Conservation (phyloP, 2,113 vertebrate species). For the Salvelinus alpinus region DNA sequence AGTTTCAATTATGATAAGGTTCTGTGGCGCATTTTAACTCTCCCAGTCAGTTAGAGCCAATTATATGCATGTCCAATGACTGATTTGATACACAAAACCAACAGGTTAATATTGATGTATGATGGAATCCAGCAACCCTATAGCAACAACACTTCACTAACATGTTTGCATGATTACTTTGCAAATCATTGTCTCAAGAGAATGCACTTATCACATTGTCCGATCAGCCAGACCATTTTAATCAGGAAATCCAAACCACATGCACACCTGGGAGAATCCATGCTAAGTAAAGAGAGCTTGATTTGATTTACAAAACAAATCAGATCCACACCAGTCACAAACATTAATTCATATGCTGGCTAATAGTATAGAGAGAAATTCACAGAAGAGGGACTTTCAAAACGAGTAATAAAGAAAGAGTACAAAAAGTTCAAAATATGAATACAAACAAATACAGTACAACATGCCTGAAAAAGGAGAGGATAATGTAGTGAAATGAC, state of each 20-base stretch:
- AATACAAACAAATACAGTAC: too few species aligned
- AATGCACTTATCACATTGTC: too few species aligned
- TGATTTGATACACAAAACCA: background rate
- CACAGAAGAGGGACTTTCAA: background rate
- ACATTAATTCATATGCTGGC: background rate
- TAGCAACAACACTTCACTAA: too few species aligned
- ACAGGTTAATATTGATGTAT: background rate
- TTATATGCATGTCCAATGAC: background rate
- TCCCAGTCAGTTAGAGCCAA: background rate
- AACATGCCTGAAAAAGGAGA: too few species aligned
- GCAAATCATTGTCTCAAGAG: background rate
- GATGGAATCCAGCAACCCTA: background rate
- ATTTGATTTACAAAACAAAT: background rate
- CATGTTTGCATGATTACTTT: background rate
- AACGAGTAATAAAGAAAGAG: background rate
- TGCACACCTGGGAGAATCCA: background rate
- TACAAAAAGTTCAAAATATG: too few species aligned
- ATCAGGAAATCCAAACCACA: background rate
- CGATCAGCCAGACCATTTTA: too few species aligned
- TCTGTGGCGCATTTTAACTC: background rate
- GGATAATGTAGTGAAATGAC: too few species aligned
- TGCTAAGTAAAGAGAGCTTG: too few species aligned
- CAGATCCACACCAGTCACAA: background rate
- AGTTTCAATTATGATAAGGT: background rate
- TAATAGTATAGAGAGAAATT: slow-evolving; percentile 11